Evolutionary conservation across 1,140 invertebrate species (phyloP), one percentile per base, ranked within the genome.

Genomic region (Heliconius eleuchia): DNA sequence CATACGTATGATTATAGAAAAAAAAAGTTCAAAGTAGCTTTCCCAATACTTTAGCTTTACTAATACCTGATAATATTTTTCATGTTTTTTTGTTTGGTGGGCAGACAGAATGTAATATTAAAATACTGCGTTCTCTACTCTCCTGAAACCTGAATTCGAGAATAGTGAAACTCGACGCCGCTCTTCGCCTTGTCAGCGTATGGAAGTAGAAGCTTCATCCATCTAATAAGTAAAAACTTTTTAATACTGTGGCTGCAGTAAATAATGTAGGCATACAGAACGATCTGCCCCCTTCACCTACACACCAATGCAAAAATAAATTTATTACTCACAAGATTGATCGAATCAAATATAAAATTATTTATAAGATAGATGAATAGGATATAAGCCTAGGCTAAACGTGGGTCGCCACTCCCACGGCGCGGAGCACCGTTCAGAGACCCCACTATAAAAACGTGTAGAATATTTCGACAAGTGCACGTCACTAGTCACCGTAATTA

Each of bases 391-490:
- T 39, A 71, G 7, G 23, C 55, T 46, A 70, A 42, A 76, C 60
- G 60, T 30, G 66, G 37, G 39, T 76, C 60, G 60, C 74, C 34
- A 75, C 60, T 71, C 60, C 60, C 74, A 76, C 74, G 74, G 9
- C 55, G 74, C 74, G 74, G 18, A 37, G 74, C 73, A 37, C 23
- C 74, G 74, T 76, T 66, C 74, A 42, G 66, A 76, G 74, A 76
- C 74, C 74, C 23, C 74, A 18, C 19, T 5, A 30, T 50, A 76
- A 71, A 75, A 75, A 76, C 60, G n/a, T 37, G 39, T 71, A 71
- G 11, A 37, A 23, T 75, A 71, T 76, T 76, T 76, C 74, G 60
- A 76, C 74, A 76, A 71, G 74, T 76, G 57, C n/a, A 46, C 74
- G 39, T 76, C 74, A 71, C 37, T 46, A 50, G 27, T 66, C 60